Evolutionary conservation across 2,113 vertebrate species (phyloP), one percentile per base, ranked within the genome.

Genomic region (Callionymus lyra): DNA sequence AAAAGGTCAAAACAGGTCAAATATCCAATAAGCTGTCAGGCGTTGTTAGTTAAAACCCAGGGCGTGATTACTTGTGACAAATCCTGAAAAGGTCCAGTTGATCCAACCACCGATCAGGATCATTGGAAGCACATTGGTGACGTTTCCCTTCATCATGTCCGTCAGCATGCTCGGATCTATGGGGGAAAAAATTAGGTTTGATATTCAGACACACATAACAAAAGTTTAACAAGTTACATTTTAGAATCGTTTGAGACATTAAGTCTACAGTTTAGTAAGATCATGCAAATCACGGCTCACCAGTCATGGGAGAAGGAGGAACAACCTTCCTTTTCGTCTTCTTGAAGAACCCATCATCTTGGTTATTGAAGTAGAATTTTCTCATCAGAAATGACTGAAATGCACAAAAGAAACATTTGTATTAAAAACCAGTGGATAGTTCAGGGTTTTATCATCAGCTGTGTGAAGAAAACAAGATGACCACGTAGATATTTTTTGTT

Each of bases 91-190:
- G 0, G 95, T 98, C 95, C 96, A 95, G 78, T 97, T 98, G 82
- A 98, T 98, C 95, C 95, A 98, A 2, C 95, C 95, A 4, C 94
- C 95, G 0, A 98, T 98, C 38, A 98, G 90, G 70, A 98, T 97
- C 95, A 98, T 98, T 14, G 95, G 95, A 68, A 98, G 88, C 31
- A 98, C 95, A 1, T 98, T 98, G 27, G 95, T 98, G 46, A 98
- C 91, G n/a, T 98, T 98, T 63, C 95, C 95, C 70, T 98, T 98
- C 94, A 98, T 97, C 94, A 98, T 98, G 61, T 98, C 94, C 10
- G 94, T 98, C 69, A 98, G 68, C 95, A 98, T 97, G 57, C 92
- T 96, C 41, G 95, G 95, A 77, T 98, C 95, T 98, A 76, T n/a
- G 44, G 45, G 5, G 50, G 62, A 27, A 8, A 27, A 8, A 27